phyloP scores from a whole-genome alignment of 2,888 invertebrate genomes.

The Parnassius orleans region DNA sequence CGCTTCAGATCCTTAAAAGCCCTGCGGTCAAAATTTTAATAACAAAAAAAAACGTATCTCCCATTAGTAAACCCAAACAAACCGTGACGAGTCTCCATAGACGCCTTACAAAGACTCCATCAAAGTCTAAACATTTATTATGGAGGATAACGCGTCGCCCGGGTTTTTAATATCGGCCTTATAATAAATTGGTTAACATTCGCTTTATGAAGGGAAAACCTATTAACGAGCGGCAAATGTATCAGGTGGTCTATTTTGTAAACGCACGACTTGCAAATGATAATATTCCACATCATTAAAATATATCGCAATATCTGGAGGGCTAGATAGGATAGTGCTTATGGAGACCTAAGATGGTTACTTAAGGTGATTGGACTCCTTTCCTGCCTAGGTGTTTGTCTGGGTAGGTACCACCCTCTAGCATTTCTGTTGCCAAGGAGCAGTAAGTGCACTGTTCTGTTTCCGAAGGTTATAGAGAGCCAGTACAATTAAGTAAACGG shows the following conservation, averaged over 20 bases:
- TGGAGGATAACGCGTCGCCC: constrained; percentile 53
- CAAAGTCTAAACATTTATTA: constrained; percentile 61
- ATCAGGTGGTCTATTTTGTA: constrained; percentile 55
- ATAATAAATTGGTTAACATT: constrained; percentile 80
- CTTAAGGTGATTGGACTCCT: too few species aligned
- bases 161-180: constrained; percentile 75
- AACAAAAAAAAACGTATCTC: constrained; percentile 40
- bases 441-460: too few species aligned
- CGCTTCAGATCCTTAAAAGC: constrained; percentile 46
- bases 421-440: too few species aligned
- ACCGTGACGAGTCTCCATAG: constrained; percentile 56
- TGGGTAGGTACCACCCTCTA: too few species aligned
- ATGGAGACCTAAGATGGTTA: too few species aligned
- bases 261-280: constrained; percentile 25
- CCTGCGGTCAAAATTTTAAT: constrained; percentile 42
- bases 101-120: constrained; percentile 50
- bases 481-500: too few species aligned
- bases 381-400: too few species aligned
- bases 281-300: background rate
- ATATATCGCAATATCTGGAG: background rate
- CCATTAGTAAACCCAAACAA: constrained; percentile 66
- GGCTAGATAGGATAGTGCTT: too few species aligned
- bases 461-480: too few species aligned
- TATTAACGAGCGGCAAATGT: constrained; percentile 76
- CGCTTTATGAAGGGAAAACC: constrained; percentile 79